A percentile compares a stretch with the other conserved stretches of the same genome.
Evolutionary conservation across 2,888 invertebrate species (phyloP).

Genomic region (Linyphia triangularis): DNA sequence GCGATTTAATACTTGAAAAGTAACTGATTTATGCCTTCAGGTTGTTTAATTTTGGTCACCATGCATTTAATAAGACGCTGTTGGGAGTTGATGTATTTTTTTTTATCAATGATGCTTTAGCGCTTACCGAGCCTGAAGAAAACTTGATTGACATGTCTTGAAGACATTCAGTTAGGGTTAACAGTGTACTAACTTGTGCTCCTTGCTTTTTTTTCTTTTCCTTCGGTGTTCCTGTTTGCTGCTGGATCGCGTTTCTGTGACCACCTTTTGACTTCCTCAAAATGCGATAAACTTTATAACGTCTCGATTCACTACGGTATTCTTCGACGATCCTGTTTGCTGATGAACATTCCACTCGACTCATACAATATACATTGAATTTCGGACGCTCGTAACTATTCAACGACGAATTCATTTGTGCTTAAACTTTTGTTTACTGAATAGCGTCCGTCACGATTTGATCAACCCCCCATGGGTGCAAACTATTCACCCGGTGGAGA

Average conservation of each 20-base stretch:
- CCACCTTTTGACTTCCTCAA: not conserved
- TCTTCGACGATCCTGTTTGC: too few species aligned
- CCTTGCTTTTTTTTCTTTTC: conserved; percentile 71
- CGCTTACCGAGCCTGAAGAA: conserved; percentile 13
- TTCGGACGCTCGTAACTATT: too few species aligned
- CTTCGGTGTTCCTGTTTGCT: conserved; percentile 61
- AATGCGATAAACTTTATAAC: not conserved
- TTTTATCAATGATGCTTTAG: conserved; percentile 14
- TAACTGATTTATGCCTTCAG: too few species aligned
- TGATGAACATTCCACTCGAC: conserved; percentile 19
- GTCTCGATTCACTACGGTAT: too few species aligned
- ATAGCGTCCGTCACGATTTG: conserved; percentile 74
- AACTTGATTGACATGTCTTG: conserved; percentile 20
- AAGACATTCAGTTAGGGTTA: conserved; percentile 25
- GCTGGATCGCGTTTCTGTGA: conserved; percentile 48
- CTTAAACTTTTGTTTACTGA: conserved; percentile 13
- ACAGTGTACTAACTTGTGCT: conserved; percentile 68
- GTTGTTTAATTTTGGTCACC: too few species aligned
- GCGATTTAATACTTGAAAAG: not conserved
- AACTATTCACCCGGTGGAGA: conserved; percentile 49
- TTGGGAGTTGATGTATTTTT: too few species aligned
- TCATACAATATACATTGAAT: too few species aligned
- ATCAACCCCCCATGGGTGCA: conserved; percentile 71
- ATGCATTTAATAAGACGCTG: too few species aligned
- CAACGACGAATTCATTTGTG: not conserved